Base-by-base conservation (phyloP, 37 sponge, comb jelly and placozoan genomes). In the Eunapius fragilis region DNA sequence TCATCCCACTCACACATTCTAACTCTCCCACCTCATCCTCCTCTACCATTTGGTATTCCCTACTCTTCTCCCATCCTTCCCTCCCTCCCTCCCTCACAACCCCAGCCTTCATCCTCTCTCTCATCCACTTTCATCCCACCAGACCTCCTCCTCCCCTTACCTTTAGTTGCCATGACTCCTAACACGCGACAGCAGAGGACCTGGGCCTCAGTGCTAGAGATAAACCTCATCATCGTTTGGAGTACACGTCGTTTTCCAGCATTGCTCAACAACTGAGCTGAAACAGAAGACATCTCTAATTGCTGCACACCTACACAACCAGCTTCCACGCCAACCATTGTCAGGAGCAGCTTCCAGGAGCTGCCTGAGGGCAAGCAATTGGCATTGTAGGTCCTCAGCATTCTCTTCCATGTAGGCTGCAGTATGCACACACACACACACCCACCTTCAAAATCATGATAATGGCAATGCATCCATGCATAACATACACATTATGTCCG, bases 371-470 rank as follows among this genome's bases (percentile, higher is more conserved):
- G 75, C 79, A 24, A 67, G 14, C 3, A 77, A 14, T 47, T 88
- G 79, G 23, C 73, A 87, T 4, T 24, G 28, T 25, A 14, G 24
- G 34, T 34, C 45, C 3, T 70, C 17, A 26, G 71, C 45, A 3
- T 85, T 47, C 70, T 85, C 86, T 71, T 85, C 74, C 78, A 85
- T 77, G 75, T 78, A 85, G 24, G 17, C 86, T 85, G 79, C 49
- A 47, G 11, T 22, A 31, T 25, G 32, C 25, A 2, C 69, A 81
- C 27, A 25, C 28, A 11, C 22, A 13, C 31, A n/a, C n/a, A n/a
- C n/a, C n/a, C n/a, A n/a, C n/a, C n/a, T n/a, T n/a, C n/a, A n/a
- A n/a, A n/a, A n/a, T n/a, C n/a, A n/a, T n/a, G n/a, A n/a, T n/a
- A n/a, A n/a, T n/a, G n/a, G n/a, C n/a, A n/a, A 9, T 3, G 78